Evolutionary conservation across 2,797 vertebrate genomes (phyloP), one percentile per base, ranked within the genome.

Genomic region (Pygocentrus nattereri): DNA sequence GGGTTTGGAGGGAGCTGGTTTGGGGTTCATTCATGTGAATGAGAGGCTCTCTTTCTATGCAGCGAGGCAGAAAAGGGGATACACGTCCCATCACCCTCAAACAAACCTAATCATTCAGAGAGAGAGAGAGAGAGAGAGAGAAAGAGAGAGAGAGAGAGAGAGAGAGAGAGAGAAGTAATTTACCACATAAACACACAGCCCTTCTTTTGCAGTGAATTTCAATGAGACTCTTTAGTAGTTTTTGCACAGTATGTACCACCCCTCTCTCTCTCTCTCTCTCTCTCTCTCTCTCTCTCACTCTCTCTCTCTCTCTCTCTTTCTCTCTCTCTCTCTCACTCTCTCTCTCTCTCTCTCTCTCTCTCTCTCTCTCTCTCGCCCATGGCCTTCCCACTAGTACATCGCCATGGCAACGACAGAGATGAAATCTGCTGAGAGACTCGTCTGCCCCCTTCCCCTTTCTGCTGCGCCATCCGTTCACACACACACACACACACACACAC

Each of bases 331-430:
- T 52, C 75, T 78, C 84, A 78, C 79, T 78, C 72, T 81, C 70
- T 73, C 85, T 82, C 78, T 80, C 64, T 78, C 16, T 79, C 34
- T 83, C 56, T 76, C 80, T 80, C 74, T 30, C 58, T 56, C 76
- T 85, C 87, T 79, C 87, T 84, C 34, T 78, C 70, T 82, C 79
- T 64, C 83, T n/a, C 59, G 62, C 69, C 31, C 72, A 81, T 88
- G 91, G 87, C 87, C 90, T 89, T 91, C 89, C 86, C 87, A 81
- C 86, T 85, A 76, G 79, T 89, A 84, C 81, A 89, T 93, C 87
- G 83, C 92, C 90, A 94, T 93, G 86, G 91, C 88, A 93, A 93
- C 92, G 74, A 30, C 72, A 78, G 82, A 91, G 90, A 88, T 91
- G 84, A 87, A 86, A 90, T 91, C 87, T 85, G 81, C 89, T 86